phyloP scores from a whole-genome alignment of 2,888 invertebrate genomes.

The Furcula furcula region DNA sequence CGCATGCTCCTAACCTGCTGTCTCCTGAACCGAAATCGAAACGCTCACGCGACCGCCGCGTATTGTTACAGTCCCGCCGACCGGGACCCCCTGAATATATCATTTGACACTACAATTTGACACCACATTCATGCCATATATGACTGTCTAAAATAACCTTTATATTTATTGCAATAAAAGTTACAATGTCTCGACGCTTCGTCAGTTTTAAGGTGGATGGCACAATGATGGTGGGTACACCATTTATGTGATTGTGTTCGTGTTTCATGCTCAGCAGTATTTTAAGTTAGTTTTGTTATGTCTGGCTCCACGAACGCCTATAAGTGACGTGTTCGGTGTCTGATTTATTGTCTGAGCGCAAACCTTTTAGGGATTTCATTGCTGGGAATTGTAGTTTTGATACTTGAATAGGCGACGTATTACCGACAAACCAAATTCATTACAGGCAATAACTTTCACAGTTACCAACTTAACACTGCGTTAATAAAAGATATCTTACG shows the following conservation, averaged over 20 bases:
- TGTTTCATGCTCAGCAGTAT: conserved; percentile 46
- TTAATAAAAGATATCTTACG: conserved; percentile 20
- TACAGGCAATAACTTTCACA: conserved; percentile 25
- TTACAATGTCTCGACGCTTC: conserved; percentile 12
- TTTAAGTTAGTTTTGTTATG: conserved; percentile 58
- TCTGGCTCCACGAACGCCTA: conserved; percentile 48
- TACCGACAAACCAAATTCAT: conserved; percentile 40
- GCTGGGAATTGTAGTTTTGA: conserved; percentile 37
- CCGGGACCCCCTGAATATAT: conserved; percentile 64
- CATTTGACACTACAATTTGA: conserved; percentile 73
- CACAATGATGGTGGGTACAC: conserved; percentile 46
- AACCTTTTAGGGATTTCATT: conserved; percentile 39
- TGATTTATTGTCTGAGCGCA: conserved; percentile 53
- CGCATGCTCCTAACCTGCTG: conserved; percentile 54
- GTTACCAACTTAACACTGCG: conserved; percentile 29
- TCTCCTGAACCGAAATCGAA: conserved; percentile 52
- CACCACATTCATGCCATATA: conserved; percentile 53
- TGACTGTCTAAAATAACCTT: conserved; percentile 39
- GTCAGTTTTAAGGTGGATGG: conserved; percentile 32
- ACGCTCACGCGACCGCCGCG: conserved; percentile 56
- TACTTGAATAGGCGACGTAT: conserved; percentile 50
- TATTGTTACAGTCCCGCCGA: conserved; percentile 41
- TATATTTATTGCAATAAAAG: conserved; percentile 28
- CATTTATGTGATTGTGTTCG: conserved; percentile 60
- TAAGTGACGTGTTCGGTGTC: conserved; percentile 36